Percentiles rank a stretch among this genome's conserved stretches.
phyloP scores from a whole-genome alignment of 1,140 invertebrate species.

The Ceratina japonica region DNA sequence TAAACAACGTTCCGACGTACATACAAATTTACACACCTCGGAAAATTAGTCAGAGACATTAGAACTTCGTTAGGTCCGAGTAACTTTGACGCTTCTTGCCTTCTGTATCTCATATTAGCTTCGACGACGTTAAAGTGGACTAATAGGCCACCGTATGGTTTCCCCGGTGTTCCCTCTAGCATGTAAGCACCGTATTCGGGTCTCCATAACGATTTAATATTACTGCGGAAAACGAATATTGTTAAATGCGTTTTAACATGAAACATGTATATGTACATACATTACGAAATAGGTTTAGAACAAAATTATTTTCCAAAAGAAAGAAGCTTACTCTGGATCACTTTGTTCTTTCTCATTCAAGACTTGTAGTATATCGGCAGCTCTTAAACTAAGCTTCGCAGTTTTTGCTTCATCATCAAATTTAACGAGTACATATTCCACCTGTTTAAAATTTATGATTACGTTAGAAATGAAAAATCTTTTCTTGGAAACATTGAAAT shows the following conservation, averaged over 20 bases:
- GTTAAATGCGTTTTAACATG: background rate
- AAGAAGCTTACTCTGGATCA: slow-evolving; percentile 86
- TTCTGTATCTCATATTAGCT: slow-evolving; percentile 95
- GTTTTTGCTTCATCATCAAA: slow-evolving; percentile 94
- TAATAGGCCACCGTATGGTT: slow-evolving; percentile 94
- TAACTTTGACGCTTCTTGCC: slow-evolving; percentile 91
- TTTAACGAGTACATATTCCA: slow-evolving; percentile 98
- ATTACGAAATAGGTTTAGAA: background rate
- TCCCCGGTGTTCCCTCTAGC: slow-evolving; percentile 99
- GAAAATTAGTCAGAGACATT: slow-evolving; percentile 95
- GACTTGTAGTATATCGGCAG: slow-evolving; percentile 87
- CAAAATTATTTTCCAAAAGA: background rate
- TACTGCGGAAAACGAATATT: slow-evolving; percentile 69
- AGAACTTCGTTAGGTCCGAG: slow-evolving; percentile 90
- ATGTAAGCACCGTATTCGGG: slow-evolving; percentile 99
- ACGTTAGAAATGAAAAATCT: slow-evolving; percentile 3
- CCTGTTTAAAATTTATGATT: slow-evolving; percentile 74
- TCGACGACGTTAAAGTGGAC: slow-evolving; percentile 99
- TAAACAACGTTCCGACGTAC: slow-evolving; percentile 44
- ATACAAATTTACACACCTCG: slow-evolving; percentile 82
- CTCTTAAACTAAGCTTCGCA: slow-evolving; percentile 91
- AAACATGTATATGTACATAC: slow-evolving; percentile 14
- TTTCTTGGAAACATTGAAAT: background rate
- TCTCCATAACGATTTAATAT: slow-evolving; percentile 94
- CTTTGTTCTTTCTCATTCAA: slow-evolving; percentile 91